These are phyloP conservation scores for Drosophila imparisetae DNA, from an alignment of 2,888 invertebrate species.

Conservation along the genomic window DNA sequence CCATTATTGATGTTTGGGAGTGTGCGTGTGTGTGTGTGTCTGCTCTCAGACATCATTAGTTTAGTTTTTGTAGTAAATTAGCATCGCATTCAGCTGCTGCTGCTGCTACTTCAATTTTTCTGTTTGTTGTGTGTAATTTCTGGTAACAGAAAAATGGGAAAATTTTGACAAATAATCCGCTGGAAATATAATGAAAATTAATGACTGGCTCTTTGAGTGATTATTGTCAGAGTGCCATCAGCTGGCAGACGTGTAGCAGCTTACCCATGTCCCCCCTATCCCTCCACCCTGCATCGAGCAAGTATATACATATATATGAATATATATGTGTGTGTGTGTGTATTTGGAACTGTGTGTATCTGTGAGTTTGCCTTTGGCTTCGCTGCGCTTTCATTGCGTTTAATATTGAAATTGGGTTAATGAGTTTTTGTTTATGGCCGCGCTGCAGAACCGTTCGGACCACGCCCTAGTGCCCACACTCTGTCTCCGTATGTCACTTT, in stretches of 20 bases:
- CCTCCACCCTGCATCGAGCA: neutral
- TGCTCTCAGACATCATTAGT: constrained; percentile 28
- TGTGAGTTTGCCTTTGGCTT: constrained; percentile 42
- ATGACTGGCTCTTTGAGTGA: constrained; percentile 59
- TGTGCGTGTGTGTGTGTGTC: neutral
- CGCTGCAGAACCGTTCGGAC: constrained; percentile 35
- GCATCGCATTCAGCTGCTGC: constrained; percentile 3
- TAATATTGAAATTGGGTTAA: constrained; percentile 76
- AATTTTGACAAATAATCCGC: constrained; percentile 52
- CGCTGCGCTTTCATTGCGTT: constrained; percentile 61
- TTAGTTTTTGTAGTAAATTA: constrained; percentile 16
- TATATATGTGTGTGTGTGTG: constrained; percentile 15
- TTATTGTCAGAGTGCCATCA: constrained; percentile 37
- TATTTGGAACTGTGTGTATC: constrained; percentile 5
- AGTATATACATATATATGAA: neutral
- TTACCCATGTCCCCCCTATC: neutral
- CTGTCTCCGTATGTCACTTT: constrained; percentile 1
- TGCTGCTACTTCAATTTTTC: neutral
- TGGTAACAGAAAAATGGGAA: neutral
- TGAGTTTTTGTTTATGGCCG: constrained; percentile 72
- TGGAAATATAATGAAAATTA: constrained; percentile 59
- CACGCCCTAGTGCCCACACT: constrained; percentile 11
- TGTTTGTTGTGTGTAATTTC: neutral
- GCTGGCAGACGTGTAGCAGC: constrained; percentile 1
- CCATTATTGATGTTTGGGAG: neutral